Evolutionary conservation across 2,888 invertebrate species (phyloP), one percentile per base, ranked within the genome.

Genomic region (Subacronicta megacephala): DNA sequence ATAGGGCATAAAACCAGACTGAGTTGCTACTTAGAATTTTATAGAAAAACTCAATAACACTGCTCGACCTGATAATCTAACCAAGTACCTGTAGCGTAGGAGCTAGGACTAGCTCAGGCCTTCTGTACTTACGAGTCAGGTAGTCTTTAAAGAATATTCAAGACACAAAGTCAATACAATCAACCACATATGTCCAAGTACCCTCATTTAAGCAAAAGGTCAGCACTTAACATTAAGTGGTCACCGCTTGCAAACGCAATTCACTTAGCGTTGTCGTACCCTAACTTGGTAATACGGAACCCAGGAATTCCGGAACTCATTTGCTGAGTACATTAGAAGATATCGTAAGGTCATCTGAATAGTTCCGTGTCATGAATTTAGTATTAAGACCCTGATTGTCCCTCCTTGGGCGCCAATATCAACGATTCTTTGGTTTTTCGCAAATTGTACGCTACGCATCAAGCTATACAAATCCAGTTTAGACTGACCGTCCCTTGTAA

Each of bases 181-280:
- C n/a, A 49, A 53, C 26, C 26, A 33, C 26, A 51, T 15, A 44
- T 26, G 40, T 18, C 18, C 47, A 37, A 20, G 26, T 17, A 42
- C 13, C n/a, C 7, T 43, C 20, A 46, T 58, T 56, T 51, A 52
- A 37, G 44, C 46, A 37, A 59, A 62, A 75, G 72, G 67, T 71
- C 75, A 70, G 50, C 74, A 75, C 72, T 75, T 62, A 70, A 55
- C 62, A 61, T 45, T 53, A 60, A 71, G 68, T 65, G 72, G 70
- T 60, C 57, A 71, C 61, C 59, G 60, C 59, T 64, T 64, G 53
- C 68, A 61, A 65, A 64, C 72, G 68, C 75, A 75, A 75, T 75
- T 72, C 75, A 75, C 75, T 75, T 72, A 75, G 57, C 37, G 57
- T 7, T 59, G 51, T 47, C 51, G 60, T 63, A 33, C 33, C 55